Base-by-base conservation (phyloP, 2,797 vertebrate species). In the Buphagus erythrorhynchus region DNA sequence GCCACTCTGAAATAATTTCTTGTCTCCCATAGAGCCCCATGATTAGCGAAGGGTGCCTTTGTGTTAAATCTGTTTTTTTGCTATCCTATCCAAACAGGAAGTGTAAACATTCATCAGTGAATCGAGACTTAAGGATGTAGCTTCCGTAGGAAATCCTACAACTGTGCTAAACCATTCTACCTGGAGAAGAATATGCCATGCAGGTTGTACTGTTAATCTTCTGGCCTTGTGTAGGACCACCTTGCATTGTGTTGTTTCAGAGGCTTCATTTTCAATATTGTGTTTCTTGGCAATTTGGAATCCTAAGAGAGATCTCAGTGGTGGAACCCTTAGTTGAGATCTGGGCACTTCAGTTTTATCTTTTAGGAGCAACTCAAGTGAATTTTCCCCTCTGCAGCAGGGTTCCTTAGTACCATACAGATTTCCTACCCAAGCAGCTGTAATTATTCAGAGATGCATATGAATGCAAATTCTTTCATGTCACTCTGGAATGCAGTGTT, bases 81-180 rank as follows among this genome's bases (percentile, higher is more conserved):
- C 73, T 86, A 17, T 46, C 45, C 86, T 90, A 12, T 95, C 89
- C 74, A 95, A 88, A 89, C 94, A 95, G 88, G 87, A 97, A 97
- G 85, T 40, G 58, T 93, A 97, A 96, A 97, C 78, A 86, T 94
- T 95, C 57, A 94, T 90, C 74, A 95, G 51, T 68, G 62, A 87
- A 16, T 35, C 1, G 15, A 84, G 75, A 86, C 63, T 73, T 93
- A 87, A 85, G 90, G 95, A 93, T 55, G 87, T 76, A 92, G 58
- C 77, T 94, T 97, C 97, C 75, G 4, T 95, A 97, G 96, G 94
- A 91, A 91, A 95, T 90, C 90, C 94, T 95, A 35, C 31, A 40
- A n/a, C 88, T 58, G 29, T 89, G 92, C 87, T 88, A 90, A 6
- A 35, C 66, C 7, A 1, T 69, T 78, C 73, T 95, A 82, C 77